phyloP scores from a whole-genome alignment of 2,888 invertebrate species.

The Drosophila yooni region DNA sequence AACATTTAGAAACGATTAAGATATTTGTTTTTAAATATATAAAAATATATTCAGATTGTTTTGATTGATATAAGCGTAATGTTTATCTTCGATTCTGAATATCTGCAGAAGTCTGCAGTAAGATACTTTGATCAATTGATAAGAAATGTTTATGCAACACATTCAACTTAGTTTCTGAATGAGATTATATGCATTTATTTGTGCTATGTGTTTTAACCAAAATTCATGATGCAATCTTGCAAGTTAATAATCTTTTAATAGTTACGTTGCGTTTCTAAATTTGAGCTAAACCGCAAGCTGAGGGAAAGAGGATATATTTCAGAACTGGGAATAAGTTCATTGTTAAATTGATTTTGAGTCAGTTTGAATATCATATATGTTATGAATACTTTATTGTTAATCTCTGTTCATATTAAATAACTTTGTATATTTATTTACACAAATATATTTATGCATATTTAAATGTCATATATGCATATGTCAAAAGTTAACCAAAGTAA shows the following conservation, averaged over 20 bases:
- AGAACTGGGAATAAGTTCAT: too few relatives aligned
- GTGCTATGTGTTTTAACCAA: not conserved
- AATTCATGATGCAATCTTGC: not conserved
- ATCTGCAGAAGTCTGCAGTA: not conserved
- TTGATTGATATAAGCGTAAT: not conserved
- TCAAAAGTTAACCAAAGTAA: not conserved
- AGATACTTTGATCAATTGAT: not conserved
- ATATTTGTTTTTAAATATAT: not conserved
- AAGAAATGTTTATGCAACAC: not conserved
- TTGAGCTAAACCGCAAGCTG: not conserved
- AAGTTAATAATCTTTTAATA: not conserved
- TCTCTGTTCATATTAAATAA: not conserved
- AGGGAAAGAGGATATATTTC: not conserved
- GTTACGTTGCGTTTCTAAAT: not conserved
- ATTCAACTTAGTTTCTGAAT: not conserved
- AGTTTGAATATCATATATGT: too few relatives aligned
- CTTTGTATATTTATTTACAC: not conserved
- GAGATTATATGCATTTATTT: not conserved
- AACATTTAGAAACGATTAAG: not conserved
- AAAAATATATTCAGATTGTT: not conserved
- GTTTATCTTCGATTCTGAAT: not conserved
- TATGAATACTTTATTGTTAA: not conserved
- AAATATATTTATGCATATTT: not conserved
- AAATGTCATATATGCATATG: too few relatives aligned
- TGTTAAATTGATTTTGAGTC: too few relatives aligned